Base-by-base conservation (phyloP, 2,888 invertebrate species). In the Spisula solida region DNA sequence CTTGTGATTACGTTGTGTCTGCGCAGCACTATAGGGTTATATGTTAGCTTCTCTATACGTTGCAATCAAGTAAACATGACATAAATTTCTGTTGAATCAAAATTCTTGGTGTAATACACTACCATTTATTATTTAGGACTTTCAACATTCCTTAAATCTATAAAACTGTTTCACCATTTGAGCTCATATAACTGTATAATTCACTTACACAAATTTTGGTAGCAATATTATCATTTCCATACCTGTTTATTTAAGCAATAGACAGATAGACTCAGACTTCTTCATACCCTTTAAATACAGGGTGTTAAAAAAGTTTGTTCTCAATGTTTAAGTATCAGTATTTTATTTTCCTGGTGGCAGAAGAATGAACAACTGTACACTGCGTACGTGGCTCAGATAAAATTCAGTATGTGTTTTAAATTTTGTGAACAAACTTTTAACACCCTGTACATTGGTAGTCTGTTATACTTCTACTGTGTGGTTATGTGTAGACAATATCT, bases 81-180 rank as follows among this genome's bases (percentile, higher is more conserved):
- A 51, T 51, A 51, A 5, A 51, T 51, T 51, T 51, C 51, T 51
- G 16, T 51, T 51, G 51, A 16, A 51, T 51, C 14, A 5, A 51
- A 14, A 10, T 51, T 51, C 25, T 25, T 25, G 60, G 25, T 66
- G 25, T 66, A 25, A 25, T 66, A 66, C 25, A 25, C 60, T 66
- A 25, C 60, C n/a, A 25, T 66, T 66, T 66, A 66, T 25, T 25
- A 25, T n/a, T 66, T 66, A 66, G 60, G 60, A 66, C 60, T 66
- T 66, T 25, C 60, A 25, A 66, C 60, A 66, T 66, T 66, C 60
- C 60, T 66, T 66, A 1, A 12, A 25, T 66, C 25, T 25, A 25
- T 66, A 25, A 66, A 25, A 66, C 8, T 66, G 60, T 66, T 66
- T 66, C 25, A 66, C 60, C 60, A 66, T 25, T 66, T 25, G 10